Percentiles rank a stretch among this genome's conserved stretches.
phyloP scores from a whole-genome alignment of 2,888 invertebrate genomes.

The Coremacera marginata region DNA sequence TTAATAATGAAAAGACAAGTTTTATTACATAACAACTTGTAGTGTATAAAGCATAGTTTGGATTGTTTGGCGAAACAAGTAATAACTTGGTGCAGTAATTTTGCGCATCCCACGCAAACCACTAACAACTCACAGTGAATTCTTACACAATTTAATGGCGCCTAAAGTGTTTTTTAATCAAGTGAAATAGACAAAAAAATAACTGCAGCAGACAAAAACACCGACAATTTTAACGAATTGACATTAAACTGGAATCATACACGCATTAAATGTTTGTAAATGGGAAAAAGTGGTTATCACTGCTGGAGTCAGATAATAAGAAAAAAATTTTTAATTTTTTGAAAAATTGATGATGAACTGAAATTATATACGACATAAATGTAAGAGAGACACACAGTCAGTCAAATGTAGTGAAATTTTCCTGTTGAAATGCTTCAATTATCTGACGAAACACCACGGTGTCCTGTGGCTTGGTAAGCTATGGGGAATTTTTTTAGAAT shows the following conservation, averaged over 20 bases:
- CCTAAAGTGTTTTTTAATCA: conserved; percentile 47
- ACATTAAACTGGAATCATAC: not conserved
- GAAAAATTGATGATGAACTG: no score
- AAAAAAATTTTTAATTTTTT: no score
- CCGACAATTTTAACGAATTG: not conserved
- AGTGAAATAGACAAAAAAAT: conserved; percentile 28
- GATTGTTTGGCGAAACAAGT: not conserved
- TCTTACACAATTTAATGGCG: conserved; percentile 46
- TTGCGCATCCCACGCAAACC: conserved; percentile 45
- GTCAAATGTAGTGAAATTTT: no score
- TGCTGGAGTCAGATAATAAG: no score
- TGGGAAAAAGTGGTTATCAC: not conserved
- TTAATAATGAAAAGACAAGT: not conserved
- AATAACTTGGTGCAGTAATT: conserved; percentile 27
- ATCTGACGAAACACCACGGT: no score
- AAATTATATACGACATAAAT: no score
- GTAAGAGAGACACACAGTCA: no score
- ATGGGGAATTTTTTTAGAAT: no score
- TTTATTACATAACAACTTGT: conserved; percentile 19
- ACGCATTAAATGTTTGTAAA: not conserved
- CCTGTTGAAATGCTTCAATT: no score
- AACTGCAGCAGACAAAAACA: not conserved
- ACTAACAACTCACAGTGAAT: not conserved
- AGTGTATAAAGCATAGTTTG: not conserved
- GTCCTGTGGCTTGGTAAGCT: no score